Conservation (phyloP, 2,888 invertebrate species). For the Arctia plantaginis region DNA sequence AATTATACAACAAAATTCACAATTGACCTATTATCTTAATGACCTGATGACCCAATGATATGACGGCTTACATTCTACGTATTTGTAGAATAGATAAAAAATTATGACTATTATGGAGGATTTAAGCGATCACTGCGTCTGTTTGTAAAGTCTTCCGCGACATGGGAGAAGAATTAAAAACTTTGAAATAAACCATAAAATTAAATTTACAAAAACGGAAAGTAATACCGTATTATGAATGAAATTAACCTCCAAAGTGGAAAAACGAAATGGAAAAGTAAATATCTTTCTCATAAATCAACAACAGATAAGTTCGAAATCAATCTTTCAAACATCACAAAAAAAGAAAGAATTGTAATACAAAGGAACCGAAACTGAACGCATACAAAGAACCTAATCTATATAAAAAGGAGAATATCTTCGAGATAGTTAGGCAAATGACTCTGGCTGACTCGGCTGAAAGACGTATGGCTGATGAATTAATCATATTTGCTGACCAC, state of each 20-base stretch:
- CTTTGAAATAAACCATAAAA: too few species aligned
- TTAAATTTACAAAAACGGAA: too few species aligned
- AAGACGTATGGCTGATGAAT: conserved; percentile 48
- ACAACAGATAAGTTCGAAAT: neutral
- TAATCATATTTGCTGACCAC: conserved; percentile 47
- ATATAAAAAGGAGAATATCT: conserved; percentile 26
- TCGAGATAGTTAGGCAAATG: conserved; percentile 44
- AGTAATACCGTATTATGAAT: too few species aligned
- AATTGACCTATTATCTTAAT: too few species aligned
- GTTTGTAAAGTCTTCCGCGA: too few species aligned
- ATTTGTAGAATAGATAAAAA: too few species aligned
- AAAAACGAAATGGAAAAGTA: neutral
- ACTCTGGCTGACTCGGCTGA: conserved; percentile 41
- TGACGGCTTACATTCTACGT: too few species aligned
- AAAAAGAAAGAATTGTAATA: neutral
- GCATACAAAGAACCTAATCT: conserved; percentile 41
- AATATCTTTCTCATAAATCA: neutral
- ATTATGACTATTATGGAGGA: too few species aligned
- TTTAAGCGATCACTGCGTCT: too few species aligned
- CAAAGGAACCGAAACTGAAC: conserved; percentile 18
- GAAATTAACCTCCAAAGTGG: neutral
- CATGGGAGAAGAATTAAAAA: too few species aligned
- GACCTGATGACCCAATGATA: too few species aligned
- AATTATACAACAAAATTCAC: too few species aligned
- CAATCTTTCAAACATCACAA: neutral